Evolutionary conservation across 2,888 invertebrate species (phyloP).

Genomic region (Agrotis clavis): DNA sequence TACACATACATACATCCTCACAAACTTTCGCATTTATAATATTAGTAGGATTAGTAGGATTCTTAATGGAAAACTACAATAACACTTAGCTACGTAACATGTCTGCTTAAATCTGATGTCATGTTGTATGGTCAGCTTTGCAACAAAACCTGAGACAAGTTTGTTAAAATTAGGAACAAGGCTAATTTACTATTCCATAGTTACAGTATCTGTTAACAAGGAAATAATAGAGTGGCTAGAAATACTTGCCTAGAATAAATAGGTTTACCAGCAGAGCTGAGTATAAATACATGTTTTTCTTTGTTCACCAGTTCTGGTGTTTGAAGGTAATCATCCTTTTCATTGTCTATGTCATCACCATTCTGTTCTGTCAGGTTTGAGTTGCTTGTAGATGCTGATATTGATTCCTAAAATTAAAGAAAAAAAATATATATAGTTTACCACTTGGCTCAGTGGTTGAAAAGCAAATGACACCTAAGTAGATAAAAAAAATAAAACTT

Average conservation of each 20-base stretch:
- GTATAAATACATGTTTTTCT: slow-evolving; percentile 97
- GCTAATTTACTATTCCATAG: too few species aligned
- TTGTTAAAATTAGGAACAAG: too few species aligned
- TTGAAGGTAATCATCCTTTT: slow-evolving; percentile 92
- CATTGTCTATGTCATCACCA: slow-evolving; percentile 78
- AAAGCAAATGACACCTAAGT: neutral
- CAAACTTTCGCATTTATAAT: too few species aligned
- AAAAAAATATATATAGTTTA: neutral
- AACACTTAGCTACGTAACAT: too few species aligned
- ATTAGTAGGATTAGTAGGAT: too few species aligned
- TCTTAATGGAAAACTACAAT: too few species aligned
- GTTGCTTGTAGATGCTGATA: slow-evolving; percentile 82
- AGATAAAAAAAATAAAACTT: slow-evolving; percentile 60
- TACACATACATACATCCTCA: too few species aligned
- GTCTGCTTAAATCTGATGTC: too few species aligned
- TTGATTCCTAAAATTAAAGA: slow-evolving; percentile 76
- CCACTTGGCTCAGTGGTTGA: neutral
- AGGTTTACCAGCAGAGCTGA: slow-evolving; percentile 99
- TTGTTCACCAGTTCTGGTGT: slow-evolving; percentile 95
- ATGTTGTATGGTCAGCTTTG: too few species aligned
- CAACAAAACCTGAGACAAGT: too few species aligned
- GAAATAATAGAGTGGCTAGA: too few species aligned
- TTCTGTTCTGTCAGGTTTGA: slow-evolving; percentile 82
- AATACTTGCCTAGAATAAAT: slow-evolving; percentile 95
- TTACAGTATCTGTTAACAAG: too few species aligned